These are phyloP conservation scores for Bufo gargarizans DNA, from an alignment of 2,113 vertebrate genomes.

Conservation along the genomic window DNA sequence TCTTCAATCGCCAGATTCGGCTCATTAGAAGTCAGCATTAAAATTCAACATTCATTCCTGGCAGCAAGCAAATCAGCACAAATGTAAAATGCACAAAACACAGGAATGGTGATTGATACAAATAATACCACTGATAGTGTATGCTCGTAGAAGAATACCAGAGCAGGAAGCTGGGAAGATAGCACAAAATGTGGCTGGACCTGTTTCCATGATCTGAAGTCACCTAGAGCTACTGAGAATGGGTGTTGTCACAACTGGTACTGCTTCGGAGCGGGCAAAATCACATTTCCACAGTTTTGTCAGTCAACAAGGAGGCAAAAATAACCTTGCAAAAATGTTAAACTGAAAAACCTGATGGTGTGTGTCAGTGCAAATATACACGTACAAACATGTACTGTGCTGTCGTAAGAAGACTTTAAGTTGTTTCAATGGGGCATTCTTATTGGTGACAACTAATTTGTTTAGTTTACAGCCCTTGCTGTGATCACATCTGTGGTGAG, in stretches of 20 bases:
- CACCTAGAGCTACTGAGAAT: background rate
- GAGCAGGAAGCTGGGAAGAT: background rate
- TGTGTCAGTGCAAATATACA: background rate
- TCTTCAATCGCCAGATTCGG: slow-evolving; percentile 50
- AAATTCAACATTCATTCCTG: slow-evolving; percentile 49
- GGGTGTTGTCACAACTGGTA: background rate
- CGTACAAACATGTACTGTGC: background rate
- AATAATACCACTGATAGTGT: background rate
- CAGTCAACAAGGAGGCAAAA: background rate
- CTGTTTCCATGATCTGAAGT: background rate
- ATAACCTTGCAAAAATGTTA: background rate
- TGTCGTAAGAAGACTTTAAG: too few species aligned
- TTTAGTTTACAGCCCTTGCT: too few species aligned
- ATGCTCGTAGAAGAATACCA: background rate
- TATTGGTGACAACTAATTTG: too few species aligned
- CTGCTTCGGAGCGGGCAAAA: background rate
- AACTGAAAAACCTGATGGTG: background rate
- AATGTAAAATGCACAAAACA: slow-evolving; percentile 22
- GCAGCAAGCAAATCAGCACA: slow-evolving; percentile 46
- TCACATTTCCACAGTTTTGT: too few species aligned
- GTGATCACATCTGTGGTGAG: too few species aligned
- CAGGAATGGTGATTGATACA: slow-evolving; percentile 4
- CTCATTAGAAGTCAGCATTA: slow-evolving; percentile 56
- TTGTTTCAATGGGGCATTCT: too few species aligned
- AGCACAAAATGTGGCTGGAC: background rate